These are phyloP conservation scores for Spinus olivaceus DNA, from an alignment of 2,797 vertebrate genomes.

Conservation along the genomic window DNA sequence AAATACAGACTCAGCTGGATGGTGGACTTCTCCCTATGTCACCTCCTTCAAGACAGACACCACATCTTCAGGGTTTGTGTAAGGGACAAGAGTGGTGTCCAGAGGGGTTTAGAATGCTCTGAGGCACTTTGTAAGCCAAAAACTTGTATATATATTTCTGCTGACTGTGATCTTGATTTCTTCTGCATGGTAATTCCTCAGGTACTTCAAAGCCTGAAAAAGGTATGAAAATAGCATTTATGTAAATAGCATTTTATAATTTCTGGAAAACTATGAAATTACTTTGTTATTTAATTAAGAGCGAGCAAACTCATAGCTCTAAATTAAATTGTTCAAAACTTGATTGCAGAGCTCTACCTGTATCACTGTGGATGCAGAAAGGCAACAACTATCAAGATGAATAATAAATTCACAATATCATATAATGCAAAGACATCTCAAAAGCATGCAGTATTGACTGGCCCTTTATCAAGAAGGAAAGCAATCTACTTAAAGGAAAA, in stretches of 20 bases:
- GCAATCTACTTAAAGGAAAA: neutral
- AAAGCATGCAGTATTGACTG: neutral
- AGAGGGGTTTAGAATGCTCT: fast-evolving
- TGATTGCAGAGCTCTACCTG: neutral
- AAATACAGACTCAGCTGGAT: neutral
- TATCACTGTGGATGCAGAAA: neutral
- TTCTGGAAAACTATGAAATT: neutral
- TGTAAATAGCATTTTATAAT: neutral
- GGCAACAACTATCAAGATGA: neutral
- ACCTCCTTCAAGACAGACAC: fast-evolving
- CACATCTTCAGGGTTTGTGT: neutral
- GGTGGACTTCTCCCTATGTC: neutral
- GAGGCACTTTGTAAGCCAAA: neutral
- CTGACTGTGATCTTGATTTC: neutral
- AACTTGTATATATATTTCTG: fast-evolving
- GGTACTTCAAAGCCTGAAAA: neutral
- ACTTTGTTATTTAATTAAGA: neutral
- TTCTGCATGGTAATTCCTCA: neutral
- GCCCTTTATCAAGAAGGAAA: neutral
- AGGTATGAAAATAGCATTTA: neutral
- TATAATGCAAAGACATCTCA: neutral
- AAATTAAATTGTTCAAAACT: neutral
- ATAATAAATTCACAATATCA: neutral
- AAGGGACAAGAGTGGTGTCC: too few relatives aligned
- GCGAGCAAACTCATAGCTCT: neutral